Evolutionary conservation across 2,113 vertebrate species (phyloP).

Genomic region (Hystrix cristata): DNA sequence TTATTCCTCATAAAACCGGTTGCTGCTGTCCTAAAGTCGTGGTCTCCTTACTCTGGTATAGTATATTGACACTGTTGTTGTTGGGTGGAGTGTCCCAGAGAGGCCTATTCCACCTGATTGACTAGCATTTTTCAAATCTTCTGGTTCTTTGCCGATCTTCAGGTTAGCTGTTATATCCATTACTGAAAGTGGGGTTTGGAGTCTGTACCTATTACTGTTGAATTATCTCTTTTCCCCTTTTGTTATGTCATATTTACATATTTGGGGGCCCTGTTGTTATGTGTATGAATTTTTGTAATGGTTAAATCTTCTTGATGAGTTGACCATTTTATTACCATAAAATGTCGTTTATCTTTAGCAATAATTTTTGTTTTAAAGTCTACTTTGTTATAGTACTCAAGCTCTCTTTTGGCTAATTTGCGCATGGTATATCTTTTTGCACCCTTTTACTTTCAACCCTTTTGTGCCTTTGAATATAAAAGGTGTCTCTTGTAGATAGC

Average conservation of each 20-base stretch:
- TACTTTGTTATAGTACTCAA: background rate
- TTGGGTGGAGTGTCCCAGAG: background rate
- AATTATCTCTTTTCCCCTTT: background rate
- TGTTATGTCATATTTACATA: background rate
- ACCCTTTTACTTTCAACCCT: background rate
- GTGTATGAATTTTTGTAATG: background rate
- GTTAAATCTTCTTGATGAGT: background rate
- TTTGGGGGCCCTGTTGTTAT: background rate
- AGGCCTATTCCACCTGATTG: background rate
- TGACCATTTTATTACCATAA: background rate
- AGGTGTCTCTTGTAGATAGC: background rate
- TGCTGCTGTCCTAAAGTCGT: too few species aligned
- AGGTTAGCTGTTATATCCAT: background rate
- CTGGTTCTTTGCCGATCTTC: background rate
- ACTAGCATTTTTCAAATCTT: background rate
- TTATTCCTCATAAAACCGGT: too few species aligned
- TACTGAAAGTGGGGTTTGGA: background rate
- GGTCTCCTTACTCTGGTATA: too few species aligned
- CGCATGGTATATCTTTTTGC: background rate
- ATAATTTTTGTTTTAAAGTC: background rate
- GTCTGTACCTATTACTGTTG: background rate
- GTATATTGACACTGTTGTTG: background rate
- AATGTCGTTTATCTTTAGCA: constrained; percentile 19
- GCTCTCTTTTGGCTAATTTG: background rate
- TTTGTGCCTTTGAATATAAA: background rate